Conservation (phyloP, 2,797 vertebrate genomes). For the Gouania willdenowi region DNA sequence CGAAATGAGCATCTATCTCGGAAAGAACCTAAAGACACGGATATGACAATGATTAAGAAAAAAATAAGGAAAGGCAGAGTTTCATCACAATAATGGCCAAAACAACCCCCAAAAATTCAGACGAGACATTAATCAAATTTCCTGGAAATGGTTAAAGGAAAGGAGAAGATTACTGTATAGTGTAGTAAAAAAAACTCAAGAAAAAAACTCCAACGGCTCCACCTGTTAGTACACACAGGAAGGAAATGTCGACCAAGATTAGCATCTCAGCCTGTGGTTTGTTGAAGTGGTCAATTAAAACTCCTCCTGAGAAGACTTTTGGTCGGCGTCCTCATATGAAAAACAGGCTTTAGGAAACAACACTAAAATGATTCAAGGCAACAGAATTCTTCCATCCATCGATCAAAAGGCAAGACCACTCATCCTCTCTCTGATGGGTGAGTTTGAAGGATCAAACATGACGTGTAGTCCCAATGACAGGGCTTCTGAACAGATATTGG, state of each 20-base stretch:
- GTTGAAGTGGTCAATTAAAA: constrained; percentile 8
- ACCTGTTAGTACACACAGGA: constrained; percentile 44
- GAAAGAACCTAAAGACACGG: too few species aligned
- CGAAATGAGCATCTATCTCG: constrained; percentile 2
- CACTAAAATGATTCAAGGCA: background rate
- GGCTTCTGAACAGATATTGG: too few species aligned
- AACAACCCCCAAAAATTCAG: background rate
- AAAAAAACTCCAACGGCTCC: constrained; percentile 17
- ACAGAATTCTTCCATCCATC: background rate
- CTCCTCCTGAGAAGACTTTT: constrained; percentile 14
- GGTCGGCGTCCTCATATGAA: background rate
- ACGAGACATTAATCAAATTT: too few species aligned
- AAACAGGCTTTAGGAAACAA: background rate
- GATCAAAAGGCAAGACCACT: constrained; percentile 32
- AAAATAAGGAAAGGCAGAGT: background rate
- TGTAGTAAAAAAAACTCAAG: background rate
- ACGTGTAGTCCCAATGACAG: too few species aligned
- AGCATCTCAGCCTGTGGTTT: constrained; percentile 41
- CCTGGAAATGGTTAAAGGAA: background rate
- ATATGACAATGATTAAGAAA: background rate
- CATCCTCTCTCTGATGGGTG: constrained; percentile 47
- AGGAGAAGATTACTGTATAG: background rate
- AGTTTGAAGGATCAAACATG: too few species aligned
- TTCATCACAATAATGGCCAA: constrained; percentile 2
- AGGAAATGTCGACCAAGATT: constrained; percentile 68